Evolutionary conservation across 2,113 vertebrate species (phyloP).

Genomic region (Caretta caretta): DNA sequence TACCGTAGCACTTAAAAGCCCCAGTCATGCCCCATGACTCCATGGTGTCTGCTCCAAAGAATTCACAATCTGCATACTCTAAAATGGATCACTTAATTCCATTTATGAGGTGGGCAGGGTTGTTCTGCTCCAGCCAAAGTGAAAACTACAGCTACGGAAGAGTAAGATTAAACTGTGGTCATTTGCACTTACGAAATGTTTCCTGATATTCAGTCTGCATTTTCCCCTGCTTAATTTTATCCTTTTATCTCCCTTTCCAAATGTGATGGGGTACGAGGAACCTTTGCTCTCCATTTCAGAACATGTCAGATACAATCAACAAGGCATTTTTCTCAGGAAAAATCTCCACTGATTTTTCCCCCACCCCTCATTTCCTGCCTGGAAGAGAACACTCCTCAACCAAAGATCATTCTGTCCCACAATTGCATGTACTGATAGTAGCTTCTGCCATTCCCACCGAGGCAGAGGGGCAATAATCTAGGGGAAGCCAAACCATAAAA

Average conservation of each 20-base stretch:
- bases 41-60: neutral
- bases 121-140: neutral
- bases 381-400: neutral
- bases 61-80: neutral
- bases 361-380: neutral
- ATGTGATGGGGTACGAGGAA: rapidly evolving
- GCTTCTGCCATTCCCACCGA: neutral
- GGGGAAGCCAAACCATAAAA: conserved; percentile 62
- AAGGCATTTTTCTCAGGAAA: neutral
- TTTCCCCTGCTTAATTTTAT: neutral
- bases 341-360: rapidly evolving
- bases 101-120: neutral
- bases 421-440: rapidly evolving
- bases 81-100: neutral
- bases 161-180: neutral
- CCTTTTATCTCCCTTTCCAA: neutral
- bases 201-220: neutral
- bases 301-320: rapidly evolving
- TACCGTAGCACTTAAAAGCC: neutral
- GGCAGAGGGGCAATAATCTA: neutral
- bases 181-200: neutral
- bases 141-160: neutral
- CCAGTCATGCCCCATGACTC: neutral
- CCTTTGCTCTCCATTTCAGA: neutral
- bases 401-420: rapidly evolving